These are phyloP conservation scores for Stylophora pistillata DNA, from an alignment of 64 coral and sea anemone species.

Conservation along the genomic window DNA sequence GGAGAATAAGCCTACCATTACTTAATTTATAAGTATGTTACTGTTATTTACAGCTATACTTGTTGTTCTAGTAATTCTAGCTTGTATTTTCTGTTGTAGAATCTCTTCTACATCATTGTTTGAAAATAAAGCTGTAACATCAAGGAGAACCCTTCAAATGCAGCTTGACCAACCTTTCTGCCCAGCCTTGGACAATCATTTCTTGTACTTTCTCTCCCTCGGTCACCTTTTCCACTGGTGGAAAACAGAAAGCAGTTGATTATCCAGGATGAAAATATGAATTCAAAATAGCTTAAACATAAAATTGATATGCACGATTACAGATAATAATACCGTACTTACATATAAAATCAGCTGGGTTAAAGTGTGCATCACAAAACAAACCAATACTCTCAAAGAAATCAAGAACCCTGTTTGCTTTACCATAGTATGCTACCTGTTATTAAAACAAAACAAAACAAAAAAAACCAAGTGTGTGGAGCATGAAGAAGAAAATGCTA, in stretches of 20 bases:
- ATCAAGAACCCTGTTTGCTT: slow-evolving; percentile 54
- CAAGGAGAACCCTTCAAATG: too few species aligned
- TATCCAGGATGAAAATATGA: not conserved
- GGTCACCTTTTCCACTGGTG: slow-evolving; percentile 86
- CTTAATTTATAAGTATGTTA: too few species aligned
- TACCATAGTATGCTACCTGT: slow-evolving; percentile 83
- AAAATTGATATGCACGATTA: not conserved
- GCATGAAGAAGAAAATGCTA: too few species aligned
- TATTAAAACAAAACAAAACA: not conserved
- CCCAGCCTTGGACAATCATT: slow-evolving; percentile 57
- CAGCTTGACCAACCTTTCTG: slow-evolving; percentile 42
- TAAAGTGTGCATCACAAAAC: slow-evolving; percentile 73
- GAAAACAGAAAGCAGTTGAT: not conserved
- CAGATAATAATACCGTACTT: too few species aligned
- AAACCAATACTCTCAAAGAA: slow-evolving; percentile 72
- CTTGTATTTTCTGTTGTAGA: too few species aligned
- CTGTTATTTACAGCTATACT: too few species aligned
- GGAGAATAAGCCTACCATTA: too few species aligned
- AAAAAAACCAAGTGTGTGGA: not conserved
- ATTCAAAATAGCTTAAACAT: not conserved
- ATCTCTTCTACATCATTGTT: too few species aligned
- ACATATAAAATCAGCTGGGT: slow-evolving; percentile 90
- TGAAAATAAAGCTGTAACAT: too few species aligned
- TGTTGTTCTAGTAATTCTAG: too few species aligned
- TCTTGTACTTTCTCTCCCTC: slow-evolving; percentile 60